phyloP scores from a whole-genome alignment of 1,140 invertebrate species.

The Doryteuthis pealeii region DNA sequence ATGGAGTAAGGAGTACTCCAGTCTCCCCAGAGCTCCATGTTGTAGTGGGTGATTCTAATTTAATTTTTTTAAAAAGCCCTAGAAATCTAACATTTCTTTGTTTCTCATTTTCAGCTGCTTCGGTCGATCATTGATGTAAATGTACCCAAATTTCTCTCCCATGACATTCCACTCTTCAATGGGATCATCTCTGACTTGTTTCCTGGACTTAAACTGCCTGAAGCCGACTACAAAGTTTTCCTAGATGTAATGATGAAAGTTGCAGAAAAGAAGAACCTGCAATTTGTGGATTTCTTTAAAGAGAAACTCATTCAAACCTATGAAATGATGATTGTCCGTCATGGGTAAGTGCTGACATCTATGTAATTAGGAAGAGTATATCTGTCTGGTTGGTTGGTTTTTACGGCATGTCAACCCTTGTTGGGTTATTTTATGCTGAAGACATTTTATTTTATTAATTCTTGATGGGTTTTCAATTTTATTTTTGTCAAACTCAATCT shows the following conservation, averaged over 20 bases:
- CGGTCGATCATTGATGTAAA: conserved; percentile 62
- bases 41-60: no score
- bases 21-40: no score
- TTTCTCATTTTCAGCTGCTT: conserved; percentile 46
- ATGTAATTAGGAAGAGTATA: no score
- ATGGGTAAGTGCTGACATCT: conserved; percentile 66
- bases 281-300: conserved; percentile 58
- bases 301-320: conserved; percentile 62
- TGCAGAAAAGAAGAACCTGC: conserved; percentile 55
- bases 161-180: conserved; percentile 62
- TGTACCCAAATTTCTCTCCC: conserved; percentile 61
- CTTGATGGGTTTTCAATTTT: no score
- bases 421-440: no score
- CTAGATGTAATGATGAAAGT: conserved; percentile 54
- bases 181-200: conserved; percentile 62
- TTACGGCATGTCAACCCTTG: no score
- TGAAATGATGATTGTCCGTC: conserved; percentile 63
- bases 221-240: conserved; percentile 68
- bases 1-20: no score
- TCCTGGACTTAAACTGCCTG: conserved; percentile 55
- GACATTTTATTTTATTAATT: no score
- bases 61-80: no score
- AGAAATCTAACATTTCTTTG: not conserved
- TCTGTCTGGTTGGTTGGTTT: no score
- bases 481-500: no score